Conservation (phyloP, 1,140 invertebrate genomes). For the Mycetomoellerius zeteki region DNA sequence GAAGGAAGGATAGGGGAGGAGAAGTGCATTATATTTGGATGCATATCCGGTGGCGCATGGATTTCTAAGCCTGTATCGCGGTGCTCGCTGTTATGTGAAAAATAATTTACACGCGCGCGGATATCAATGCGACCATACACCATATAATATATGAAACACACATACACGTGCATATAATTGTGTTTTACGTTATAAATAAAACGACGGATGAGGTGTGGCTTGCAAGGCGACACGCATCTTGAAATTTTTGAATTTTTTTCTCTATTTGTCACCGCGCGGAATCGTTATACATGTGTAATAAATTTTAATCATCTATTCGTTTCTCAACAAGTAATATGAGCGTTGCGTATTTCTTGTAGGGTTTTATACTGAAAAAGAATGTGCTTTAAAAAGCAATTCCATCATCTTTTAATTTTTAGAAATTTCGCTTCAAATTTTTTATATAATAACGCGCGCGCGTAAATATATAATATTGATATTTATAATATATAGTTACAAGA, state of each 20-base stretch:
- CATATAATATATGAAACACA: slow-evolving; percentile 19
- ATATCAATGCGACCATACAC: slow-evolving; percentile 40
- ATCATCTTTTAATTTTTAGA: no score
- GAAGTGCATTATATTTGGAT: slow-evolving; percentile 77
- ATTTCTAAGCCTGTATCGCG: slow-evolving; percentile 74
- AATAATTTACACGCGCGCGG: slow-evolving; percentile 73
- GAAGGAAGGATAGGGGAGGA: slow-evolving; percentile 9
- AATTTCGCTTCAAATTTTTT: no score
- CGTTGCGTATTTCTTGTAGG: no score
- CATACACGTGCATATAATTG: neutral
- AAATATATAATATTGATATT: no score
- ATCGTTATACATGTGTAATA: neutral
- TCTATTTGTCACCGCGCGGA: neutral
- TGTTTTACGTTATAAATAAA: neutral
- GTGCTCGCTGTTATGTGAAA: slow-evolving; percentile 67
- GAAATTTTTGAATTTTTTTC: neutral
- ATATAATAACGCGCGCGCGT: no score
- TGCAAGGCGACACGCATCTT: neutral
- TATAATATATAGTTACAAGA: no score
- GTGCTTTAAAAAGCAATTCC: no score
- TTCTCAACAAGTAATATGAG: no score
- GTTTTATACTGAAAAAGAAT: no score
- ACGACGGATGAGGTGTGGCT: slow-evolving; percentile 9
- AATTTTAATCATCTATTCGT: no score
- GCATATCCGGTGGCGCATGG: slow-evolving; percentile 77